Evolutionary conservation across 1,140 invertebrate species (phyloP), one percentile per base, ranked within the genome.

Genomic region (Eupristina koningsbergeri): DNA sequence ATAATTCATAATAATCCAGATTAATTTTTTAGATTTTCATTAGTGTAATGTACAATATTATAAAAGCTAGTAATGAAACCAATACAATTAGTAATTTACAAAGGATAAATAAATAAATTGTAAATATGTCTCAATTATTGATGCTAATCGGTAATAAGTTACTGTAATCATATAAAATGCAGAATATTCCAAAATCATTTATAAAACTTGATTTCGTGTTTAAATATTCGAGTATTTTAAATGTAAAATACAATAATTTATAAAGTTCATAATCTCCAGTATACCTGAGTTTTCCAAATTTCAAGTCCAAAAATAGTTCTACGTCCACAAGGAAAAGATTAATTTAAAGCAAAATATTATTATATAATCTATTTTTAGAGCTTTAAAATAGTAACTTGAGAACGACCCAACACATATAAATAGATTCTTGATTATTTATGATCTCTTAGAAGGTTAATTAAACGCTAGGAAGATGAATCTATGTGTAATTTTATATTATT

Each of bases 361-460:
- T 58, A 26, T 26, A 58, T 58, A 58, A 36, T 31, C 36, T 67
- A 67, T 36, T 36, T 67, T 67, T 67, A 67, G 31, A 67, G 29
- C 29, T 67, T 67, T 36, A 67, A 67, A 67, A 67, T 36, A 67
- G 31, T 67, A 67, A 67, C 34, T 67, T 67, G 31, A 36, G 31
- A 67, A 36, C 64, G 17, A 17, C 6, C 64, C 31, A 67, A 67
- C 5, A 15, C 5, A 36, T 36, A 67, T 36, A 36, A 67, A 67
- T 67, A 67, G 29, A 67, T 67, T 67, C 13, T 36, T 67, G 29
- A 67, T 67, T 67, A 67, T 67, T 36, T 36, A 39, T 34, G 34
- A 67, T 31, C 13, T 36, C 34, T 67, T 67, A 67, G 64, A 67
- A 67, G 64, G 31, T 67, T 67, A 67, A 39, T 36, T 19, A 67